Base-by-base conservation (phyloP, 2,888 invertebrate genomes). In the Acrocyrtus sp. region DNA sequence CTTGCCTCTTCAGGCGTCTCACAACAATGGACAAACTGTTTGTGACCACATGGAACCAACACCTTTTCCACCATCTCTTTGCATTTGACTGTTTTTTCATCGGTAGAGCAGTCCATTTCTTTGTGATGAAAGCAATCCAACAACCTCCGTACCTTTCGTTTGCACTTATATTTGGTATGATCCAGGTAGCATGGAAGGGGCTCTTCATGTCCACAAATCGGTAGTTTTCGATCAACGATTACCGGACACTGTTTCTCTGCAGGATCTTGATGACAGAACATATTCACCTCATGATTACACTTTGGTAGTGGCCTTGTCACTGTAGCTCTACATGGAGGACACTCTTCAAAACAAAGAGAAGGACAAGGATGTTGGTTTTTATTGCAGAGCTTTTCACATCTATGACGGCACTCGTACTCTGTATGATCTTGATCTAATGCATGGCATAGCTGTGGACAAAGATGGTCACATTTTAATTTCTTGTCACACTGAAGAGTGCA, bases 381-480 rank as follows among this genome's bases (percentile, higher is more conserved):
- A n/a, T 15, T 17, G n/a, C 50, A 50, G 1, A 12, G 22, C 17
- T 48, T 45, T 15, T 3, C n/a, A n/a, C 72, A 72, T 1, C 19
- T 21, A n/a, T 65, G 29, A 10, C 3, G 5, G 81, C 90, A 90
- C 66, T 83, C 83, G 19, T 85, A 86, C 1, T 34, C 21, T 0
- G 58, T 26, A 80, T 91, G 91, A 0, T 85, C 83, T 21, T 85
- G 83, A 78, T 91, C 89, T 58, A 84, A 84, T 1, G 85, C 83
- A 81, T 92, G 91, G 81, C 92, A 92, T 15, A 87, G 80, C 39
- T 85, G 84, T 0, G 83, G 83, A 83, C 92, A 92, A 1, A 77
- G 80, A 82, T 92, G 92, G 0, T 88, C 89, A 82, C 92, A 92
- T 1, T 78, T 68, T 53, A 90, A 82, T 3, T 82, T 81, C 43